Conservation (phyloP, 2,113 vertebrate species). For the Lonchura striata region DNA sequence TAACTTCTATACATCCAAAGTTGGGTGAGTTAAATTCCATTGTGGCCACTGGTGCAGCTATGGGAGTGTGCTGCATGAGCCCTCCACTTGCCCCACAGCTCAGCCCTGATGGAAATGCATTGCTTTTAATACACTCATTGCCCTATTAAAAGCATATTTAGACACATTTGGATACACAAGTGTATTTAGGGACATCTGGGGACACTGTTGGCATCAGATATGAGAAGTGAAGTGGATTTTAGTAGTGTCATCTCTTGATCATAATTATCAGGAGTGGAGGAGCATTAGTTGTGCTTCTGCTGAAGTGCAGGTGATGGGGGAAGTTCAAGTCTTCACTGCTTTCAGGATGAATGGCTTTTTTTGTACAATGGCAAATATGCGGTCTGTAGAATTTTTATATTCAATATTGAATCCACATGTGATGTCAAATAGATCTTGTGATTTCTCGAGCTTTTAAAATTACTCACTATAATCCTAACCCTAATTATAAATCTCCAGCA, state of each 20-base stretch:
- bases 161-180: background rate
- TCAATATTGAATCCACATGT: background rate
- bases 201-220: background rate
- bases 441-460: constrained; percentile 29
- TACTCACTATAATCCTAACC: background rate
- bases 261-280: background rate
- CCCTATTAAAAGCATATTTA: background rate
- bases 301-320: background rate
- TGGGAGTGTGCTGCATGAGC: background rate
- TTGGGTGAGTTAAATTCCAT: background rate
- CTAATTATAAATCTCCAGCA: constrained; percentile 29
- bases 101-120: background rate
- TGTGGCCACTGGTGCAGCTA: background rate
- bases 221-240: background rate
- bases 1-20: background rate
- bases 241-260: background rate
- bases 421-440: constrained; percentile 8
- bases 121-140: background rate
- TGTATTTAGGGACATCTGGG: background rate
- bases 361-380: background rate
- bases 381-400: background rate
- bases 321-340: background rate
- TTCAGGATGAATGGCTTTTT: constrained; percentile 1
- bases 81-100: background rate
- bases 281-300: background rate